Conservation (phyloP, 2,113 vertebrate species). For the Struthio camelus region DNA sequence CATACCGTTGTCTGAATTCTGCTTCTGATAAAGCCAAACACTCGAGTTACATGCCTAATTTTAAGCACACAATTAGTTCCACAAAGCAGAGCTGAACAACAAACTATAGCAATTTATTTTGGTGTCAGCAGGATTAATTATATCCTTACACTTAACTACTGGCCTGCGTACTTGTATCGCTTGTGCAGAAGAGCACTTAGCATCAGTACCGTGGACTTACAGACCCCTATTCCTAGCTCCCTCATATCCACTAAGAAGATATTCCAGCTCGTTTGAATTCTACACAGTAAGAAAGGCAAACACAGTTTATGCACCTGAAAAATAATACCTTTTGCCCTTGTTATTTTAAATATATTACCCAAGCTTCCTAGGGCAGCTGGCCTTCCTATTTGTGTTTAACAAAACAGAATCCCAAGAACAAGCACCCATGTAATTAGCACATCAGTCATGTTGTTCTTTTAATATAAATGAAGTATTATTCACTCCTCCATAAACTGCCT, state of each 20-base stretch:
- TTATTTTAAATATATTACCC: neutral
- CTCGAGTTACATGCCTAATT: neutral
- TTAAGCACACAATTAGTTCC: neutral
- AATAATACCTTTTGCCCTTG: conserved; percentile 1
- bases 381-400: conserved; percentile 21
- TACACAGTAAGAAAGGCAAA: neutral
- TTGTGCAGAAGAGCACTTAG: neutral
- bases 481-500: neutral
- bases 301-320: neutral
- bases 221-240: neutral
- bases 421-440: conserved; percentile 42
- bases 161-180: neutral
- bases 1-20: neutral
- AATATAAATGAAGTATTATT: conserved; percentile 34
- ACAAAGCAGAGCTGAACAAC: neutral
- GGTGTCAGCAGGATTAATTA: conserved; percentile 7
- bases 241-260: neutral
- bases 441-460: conserved; percentile 43
- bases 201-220: rapidly evolving
- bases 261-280: neutral
- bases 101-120: neutral
- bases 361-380: neutral
- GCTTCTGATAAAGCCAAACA: neutral
- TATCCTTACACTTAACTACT: neutral
- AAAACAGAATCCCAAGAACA: conserved; percentile 41